Evolutionary conservation across 2,113 vertebrate genomes (phyloP).

Genomic region (Mohoua ochrocephala): DNA sequence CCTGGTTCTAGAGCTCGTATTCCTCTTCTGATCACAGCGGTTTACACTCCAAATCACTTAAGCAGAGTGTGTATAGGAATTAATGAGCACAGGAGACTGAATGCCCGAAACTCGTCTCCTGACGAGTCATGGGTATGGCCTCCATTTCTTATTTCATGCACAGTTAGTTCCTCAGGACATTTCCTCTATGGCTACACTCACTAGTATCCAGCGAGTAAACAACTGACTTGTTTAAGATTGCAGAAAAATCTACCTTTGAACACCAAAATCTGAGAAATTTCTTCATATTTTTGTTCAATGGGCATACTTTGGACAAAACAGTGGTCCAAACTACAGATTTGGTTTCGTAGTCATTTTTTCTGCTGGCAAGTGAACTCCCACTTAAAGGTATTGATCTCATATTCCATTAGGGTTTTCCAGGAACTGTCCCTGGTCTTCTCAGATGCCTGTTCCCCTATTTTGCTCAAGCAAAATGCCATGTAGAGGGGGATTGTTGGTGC

Average conservation of each 20-base stretch:
- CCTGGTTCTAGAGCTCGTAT: neutral
- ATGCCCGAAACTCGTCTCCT: neutral
- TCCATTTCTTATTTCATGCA: neutral
- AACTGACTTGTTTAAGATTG: neutral
- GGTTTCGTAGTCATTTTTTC: neutral
- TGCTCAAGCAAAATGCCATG: neutral
- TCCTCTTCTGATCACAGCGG: neutral
- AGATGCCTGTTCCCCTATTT: neutral
- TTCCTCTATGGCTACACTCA: neutral
- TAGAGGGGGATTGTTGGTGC: neutral
- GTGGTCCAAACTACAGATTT: neutral
- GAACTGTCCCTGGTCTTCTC: neutral
- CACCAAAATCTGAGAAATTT: neutral
- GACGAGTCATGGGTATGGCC: neutral
- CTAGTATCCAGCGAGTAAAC: neutral
- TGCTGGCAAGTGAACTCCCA: neutral
- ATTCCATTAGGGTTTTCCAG: neutral
- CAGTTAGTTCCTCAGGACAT: neutral
- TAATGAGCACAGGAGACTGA: neutral
- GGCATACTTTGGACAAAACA: neutral
- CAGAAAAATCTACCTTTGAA: neutral
- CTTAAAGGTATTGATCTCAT: neutral
- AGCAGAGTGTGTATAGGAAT: neutral
- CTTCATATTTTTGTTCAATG: neutral
- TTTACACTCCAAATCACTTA: neutral